Percentiles rank a stretch among this genome's conserved stretches.
These are phyloP conservation scores for Potorous gilbertii DNA, from an alignment of 2,797 vertebrate species.

Conservation along the genomic window DNA sequence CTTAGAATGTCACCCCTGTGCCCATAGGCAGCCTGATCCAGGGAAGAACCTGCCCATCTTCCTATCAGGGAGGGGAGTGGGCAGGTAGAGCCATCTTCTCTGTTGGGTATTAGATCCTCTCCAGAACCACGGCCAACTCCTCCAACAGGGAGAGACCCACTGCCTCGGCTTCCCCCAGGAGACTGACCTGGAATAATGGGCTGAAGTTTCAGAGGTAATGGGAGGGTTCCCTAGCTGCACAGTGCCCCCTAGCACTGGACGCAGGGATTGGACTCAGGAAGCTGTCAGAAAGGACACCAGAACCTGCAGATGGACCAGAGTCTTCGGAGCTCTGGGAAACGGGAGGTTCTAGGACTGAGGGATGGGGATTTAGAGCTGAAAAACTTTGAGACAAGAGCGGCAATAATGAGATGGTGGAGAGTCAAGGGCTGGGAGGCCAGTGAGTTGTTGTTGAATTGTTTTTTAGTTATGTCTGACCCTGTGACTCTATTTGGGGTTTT, in stretches of 20 bases:
- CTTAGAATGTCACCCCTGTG: constrained; percentile 17
- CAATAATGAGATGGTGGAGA: neutral
- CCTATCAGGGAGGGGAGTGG: constrained; percentile 48
- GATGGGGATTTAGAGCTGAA: neutral
- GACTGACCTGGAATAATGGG: neutral
- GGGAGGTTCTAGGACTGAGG: neutral
- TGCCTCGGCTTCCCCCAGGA: neutral
- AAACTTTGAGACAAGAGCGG: neutral
- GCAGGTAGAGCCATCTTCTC: constrained; percentile 43
- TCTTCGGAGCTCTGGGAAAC: neutral
- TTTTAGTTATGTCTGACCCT: neutral
- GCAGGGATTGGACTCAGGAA: constrained; percentile 10
- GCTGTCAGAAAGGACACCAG: neutral
- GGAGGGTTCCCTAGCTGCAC: constrained; percentile 77
- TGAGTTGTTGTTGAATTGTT: neutral
- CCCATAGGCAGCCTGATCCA: constrained; percentile 25
- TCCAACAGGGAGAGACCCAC: neutral
- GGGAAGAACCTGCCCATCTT: constrained; percentile 53
- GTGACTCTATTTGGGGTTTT: too few species aligned
- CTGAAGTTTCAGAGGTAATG: neutral
- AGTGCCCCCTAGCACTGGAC: constrained; percentile 84
- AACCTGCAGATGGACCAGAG: neutral
- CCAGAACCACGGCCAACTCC: neutral
- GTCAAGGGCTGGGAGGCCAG: neutral
- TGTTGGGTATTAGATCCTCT: constrained; percentile 43